Evolutionary conservation across 2,113 vertebrate species (phyloP), one percentile per base, ranked within the genome.

Genomic region (Bos javanicus): DNA sequence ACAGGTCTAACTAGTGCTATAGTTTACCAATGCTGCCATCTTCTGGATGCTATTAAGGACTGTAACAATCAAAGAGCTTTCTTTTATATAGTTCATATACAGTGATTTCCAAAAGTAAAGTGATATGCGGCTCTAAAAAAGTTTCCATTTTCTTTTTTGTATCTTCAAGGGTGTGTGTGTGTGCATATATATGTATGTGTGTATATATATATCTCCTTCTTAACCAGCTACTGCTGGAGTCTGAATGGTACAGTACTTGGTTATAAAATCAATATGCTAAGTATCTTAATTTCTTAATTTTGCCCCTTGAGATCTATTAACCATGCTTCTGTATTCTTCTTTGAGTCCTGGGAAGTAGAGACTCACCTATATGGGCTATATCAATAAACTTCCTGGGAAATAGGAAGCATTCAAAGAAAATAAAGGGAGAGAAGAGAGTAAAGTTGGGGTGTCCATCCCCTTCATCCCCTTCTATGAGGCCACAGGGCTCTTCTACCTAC

Each of bases 1-100:
- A 74, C 13, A 2, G 23, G 71, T 91, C 19, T 78, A 62, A 93
- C 25, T 21, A 5, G 14, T 57, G 46, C 19, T 96, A 28, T 95
- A 95, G 94, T 97, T 99, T 98, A 94, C 94, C 97, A 98, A 99
- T 98, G 98, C 98, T 99, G 97, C 99, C 99, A 99, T 98, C 99
- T 99, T 21, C 98, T 98, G 99, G 60, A 62, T 62, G 30, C 60
- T 62, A 3, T 62, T 62, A 62, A 62, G 60, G 28, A 62, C 14
- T 33, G 60, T 62, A 62, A 62, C 60, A 62, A 30, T 30, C 28
- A 62, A 62, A 33, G 60, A 15, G 28, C 14, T 62, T 33, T 62
- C 59, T 62, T 28, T 62, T 62, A 62, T 52, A 30, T 1, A 78
- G 9, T 82, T 92, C 59, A n/a, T 17, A 56, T 36, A 56, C 12